Conservation (phyloP, 2,113 vertebrate species). For the Upupa epops region DNA sequence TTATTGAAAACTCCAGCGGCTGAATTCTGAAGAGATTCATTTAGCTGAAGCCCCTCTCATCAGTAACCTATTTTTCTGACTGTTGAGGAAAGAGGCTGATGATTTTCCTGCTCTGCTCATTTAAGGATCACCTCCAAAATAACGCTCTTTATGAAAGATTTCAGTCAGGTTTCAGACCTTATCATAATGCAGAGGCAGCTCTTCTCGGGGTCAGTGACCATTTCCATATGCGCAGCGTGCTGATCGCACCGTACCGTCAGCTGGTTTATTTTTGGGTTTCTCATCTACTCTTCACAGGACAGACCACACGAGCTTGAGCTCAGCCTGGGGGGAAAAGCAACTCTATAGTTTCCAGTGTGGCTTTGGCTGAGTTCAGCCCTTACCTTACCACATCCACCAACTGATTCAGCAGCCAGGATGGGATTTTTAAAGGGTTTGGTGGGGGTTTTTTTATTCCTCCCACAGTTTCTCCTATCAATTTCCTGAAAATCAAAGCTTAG, state of each 20-base stretch:
- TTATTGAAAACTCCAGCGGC: not conserved
- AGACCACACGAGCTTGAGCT: conserved; percentile 56
- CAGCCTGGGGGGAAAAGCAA: not conserved
- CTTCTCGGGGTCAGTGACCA: conserved; percentile 46
- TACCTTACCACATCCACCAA: conserved; percentile 10
- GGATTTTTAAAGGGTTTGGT: too few relatives aligned
- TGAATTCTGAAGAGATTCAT: conserved; percentile 13
- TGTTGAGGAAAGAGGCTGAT: not conserved
- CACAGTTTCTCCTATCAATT: conserved; percentile 28
- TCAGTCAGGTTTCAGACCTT: conserved; percentile 62
- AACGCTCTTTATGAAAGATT: conserved; percentile 58
- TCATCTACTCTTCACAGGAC: conserved; percentile 63
- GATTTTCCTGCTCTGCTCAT: conserved; percentile 35
- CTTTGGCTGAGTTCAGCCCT: conserved; percentile 1
- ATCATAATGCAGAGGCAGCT: conserved; percentile 52
- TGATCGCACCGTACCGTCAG: conserved; percentile 47
- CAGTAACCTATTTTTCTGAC: conserved; percentile 13
- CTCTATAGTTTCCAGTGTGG: not conserved
- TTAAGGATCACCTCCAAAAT: conserved; percentile 53
- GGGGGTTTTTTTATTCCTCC: not conserved
- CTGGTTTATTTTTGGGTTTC: conserved; percentile 67
- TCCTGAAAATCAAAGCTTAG: conserved; percentile 20
- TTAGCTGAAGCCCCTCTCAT: not conserved
- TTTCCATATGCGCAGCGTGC: conserved; percentile 59
- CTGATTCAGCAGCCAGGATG: conserved; percentile 39